A percentile compares a stretch with the other conserved stretches of the same genome.
Evolutionary conservation across 2,797 vertebrate genomes (phyloP).

Genomic region (Eulemur coronatus): DNA sequence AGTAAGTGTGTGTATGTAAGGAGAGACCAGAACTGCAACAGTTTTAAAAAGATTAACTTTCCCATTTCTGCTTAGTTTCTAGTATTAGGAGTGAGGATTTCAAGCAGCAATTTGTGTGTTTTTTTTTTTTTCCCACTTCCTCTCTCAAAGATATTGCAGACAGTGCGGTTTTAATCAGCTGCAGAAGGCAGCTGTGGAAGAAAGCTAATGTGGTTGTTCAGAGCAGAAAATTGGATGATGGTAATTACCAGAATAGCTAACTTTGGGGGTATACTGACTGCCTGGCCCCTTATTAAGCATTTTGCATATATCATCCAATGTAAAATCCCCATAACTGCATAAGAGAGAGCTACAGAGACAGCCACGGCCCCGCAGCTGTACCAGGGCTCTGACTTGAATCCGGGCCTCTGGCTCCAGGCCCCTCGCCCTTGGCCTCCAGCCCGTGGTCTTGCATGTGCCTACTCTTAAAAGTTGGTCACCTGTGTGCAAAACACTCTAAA

Average conservation of each 20-base stretch:
- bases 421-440: too few species aligned
- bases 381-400: background rate
- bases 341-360: background rate
- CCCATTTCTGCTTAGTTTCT: background rate
- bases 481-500: background rate
- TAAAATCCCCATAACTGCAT: background rate
- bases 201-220: background rate
- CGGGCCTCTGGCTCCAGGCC: background rate
- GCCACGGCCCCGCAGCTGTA: background rate
- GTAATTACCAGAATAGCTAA: rapidly evolving
- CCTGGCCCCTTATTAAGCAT: background rate
- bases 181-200: background rate
- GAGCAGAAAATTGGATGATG: background rate
- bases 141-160: background rate
- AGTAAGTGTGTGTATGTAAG: background rate
- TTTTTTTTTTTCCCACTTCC: background rate
- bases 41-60: background rate
- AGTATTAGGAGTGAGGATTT: background rate
- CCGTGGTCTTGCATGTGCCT: rapidly evolving
- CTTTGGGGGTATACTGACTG: background rate
- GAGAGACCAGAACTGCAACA: background rate
- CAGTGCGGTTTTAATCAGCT: background rate
- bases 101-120: background rate
- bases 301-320: background rate
- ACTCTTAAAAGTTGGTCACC: background rate